Base-by-base conservation (phyloP, 1,140 invertebrate species). In the Oncopodura yosiiana region DNA sequence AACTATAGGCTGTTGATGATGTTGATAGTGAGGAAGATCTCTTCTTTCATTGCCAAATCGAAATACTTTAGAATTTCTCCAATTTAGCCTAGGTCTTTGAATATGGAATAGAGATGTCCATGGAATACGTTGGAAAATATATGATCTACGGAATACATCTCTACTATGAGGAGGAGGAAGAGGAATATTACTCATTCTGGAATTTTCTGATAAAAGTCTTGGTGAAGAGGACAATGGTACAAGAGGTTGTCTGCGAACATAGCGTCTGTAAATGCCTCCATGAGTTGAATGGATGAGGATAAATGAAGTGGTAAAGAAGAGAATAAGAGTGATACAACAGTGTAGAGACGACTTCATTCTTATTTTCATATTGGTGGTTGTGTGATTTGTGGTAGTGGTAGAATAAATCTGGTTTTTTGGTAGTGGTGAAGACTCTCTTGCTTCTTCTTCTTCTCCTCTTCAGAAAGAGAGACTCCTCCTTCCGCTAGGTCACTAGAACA, bases 401-500 rank as follows among this genome's bases (percentile, higher is more conserved):
- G n/a, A n/a, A n/a, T n/a, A n/a, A n/a, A n/a, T n/a, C n/a, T n/a
- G n/a, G n/a, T n/a, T n/a, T n/a, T n/a, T n/a, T n/a, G n/a, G n/a
- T n/a, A n/a, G n/a, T n/a, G n/a, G n/a, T n/a, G n/a, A n/a, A n/a
- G n/a, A n/a, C n/a, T n/a, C n/a, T n/a, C n/a, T n/a, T n/a, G n/a
- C n/a, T n/a, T n/a, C n/a, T n/a, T n/a, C n/a, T 34, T 34, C 30
- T 34, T n/a, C n/a, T 34, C 30, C 8, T 34, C 30, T 34, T 34
- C 30, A 8, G 30, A n/a, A 34, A n/a, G 6, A 8, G 8, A 34
- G 30, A 8, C 30, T 8, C 30, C 30, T 34, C 30, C 30, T 34
- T 34, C 30, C 8, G 30, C 21, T 49, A 30, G 58, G 58, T 60
- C 53, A 60, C 52, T 60, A 60, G 52, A 60, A 60, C 58, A 60